Conservation (phyloP, 1,140 invertebrate species). For the Drosophila azteca region DNA sequence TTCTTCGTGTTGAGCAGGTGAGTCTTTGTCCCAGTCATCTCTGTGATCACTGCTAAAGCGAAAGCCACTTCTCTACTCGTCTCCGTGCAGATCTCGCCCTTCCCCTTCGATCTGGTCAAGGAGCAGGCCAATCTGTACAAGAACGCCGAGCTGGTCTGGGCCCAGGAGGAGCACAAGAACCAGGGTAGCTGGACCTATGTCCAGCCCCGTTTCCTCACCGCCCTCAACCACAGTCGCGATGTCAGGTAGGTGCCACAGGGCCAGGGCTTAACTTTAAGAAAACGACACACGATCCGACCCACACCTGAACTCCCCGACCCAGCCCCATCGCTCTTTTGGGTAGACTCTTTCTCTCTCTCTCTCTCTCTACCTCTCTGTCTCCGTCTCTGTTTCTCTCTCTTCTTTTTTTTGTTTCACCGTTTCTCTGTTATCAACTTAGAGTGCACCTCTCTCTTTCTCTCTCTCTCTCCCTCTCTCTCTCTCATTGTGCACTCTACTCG, state of each 20-base stretch:
- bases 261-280: conserved; percentile 1
- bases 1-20: conserved; percentile 95
- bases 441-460: conserved; percentile 15
- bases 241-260: conserved; percentile 86
- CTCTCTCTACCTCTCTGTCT: conserved; percentile 15
- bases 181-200: conserved; percentile 97
- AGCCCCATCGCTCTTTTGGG: conserved; percentile 2
- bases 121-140: conserved; percentile 95
- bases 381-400: conserved; percentile 20
- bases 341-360: conserved; percentile 34
- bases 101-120: conserved; percentile 98
- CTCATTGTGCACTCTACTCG: conserved; percentile 42
- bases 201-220: conserved; percentile 94
- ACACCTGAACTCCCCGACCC: too few relatives aligned
- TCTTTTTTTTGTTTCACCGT: too few relatives aligned
- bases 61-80: too few relatives aligned
- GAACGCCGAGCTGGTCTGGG: conserved; percentile 94
- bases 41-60: neutral
- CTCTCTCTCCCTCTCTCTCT: neutral
- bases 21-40: neutral
- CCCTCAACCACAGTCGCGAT: conserved; percentile 86
- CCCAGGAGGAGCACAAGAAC: conserved; percentile 99
- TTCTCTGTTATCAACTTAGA: conserved; percentile 1
- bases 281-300: neutral
- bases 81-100: conserved; percentile 92